These are phyloP conservation scores for Drosophila mercatorum DNA, from an alignment of 2,888 invertebrate species.

Conservation along the genomic window DNA sequence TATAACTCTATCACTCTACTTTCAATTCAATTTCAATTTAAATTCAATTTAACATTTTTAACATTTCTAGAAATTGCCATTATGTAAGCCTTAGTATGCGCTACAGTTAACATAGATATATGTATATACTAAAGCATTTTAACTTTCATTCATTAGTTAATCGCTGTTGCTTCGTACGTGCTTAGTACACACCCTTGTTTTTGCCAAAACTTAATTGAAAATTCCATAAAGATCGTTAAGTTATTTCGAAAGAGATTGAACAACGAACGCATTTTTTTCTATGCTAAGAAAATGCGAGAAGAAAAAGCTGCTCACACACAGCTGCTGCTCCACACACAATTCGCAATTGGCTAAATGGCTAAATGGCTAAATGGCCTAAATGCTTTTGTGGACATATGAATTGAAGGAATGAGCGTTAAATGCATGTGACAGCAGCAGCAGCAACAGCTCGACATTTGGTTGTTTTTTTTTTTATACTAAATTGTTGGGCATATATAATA, in stretches of 20 bases:
- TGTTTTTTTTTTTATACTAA: not conserved
- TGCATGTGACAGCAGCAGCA: constrained; percentile 7
- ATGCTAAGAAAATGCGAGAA: constrained; percentile 5
- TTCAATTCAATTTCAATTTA: too few species aligned
- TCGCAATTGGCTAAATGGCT: constrained; percentile 14
- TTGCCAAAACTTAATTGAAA: constrained; percentile 7
- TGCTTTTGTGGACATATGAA: constrained; percentile 11
- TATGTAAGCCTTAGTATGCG: not conserved
- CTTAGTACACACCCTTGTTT: constrained; percentile 6
- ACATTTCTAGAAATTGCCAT: constrained; percentile 4
- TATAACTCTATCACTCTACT: too few species aligned
- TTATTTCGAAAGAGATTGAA: constrained; percentile 8
- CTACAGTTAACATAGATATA: not conserved
- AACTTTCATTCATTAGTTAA: constrained; percentile 1
- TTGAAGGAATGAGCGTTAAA: constrained; percentile 10
- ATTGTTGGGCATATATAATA: too few species aligned
- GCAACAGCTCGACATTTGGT: constrained; percentile 1
- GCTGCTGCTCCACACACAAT: constrained; percentile 8
- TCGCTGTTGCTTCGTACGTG: not conserved
- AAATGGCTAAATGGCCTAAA: constrained; percentile 13
- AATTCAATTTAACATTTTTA: not conserved
- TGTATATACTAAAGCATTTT: not conserved
- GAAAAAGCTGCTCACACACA: constrained; percentile 13
- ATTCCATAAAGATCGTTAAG: constrained; percentile 6
- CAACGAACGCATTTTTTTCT: constrained; percentile 9